Conservation (phyloP, 2,113 vertebrate genomes). For the Odontophorus gujanensis region DNA sequence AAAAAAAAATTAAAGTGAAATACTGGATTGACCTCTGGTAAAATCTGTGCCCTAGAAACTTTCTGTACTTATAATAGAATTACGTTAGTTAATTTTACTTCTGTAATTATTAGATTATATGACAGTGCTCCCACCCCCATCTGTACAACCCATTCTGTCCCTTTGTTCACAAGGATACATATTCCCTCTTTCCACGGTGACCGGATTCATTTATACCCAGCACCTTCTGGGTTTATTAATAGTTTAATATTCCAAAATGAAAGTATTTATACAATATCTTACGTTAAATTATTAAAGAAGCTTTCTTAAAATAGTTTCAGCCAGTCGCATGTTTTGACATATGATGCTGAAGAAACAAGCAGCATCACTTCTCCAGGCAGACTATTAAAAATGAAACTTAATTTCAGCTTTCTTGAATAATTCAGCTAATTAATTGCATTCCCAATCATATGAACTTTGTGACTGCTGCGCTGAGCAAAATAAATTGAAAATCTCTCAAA, state of each 20-base stretch:
- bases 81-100: not conserved
- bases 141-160: not conserved
- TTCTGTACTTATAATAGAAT: not conserved
- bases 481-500: not conserved
- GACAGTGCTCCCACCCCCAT: not conserved
- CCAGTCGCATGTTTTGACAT: not conserved
- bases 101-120: not conserved
- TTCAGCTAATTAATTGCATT: constrained; percentile 24
- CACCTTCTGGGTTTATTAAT: not conserved
- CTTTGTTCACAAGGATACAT: not conserved
- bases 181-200: not conserved
- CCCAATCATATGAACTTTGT: not conserved
- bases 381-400: constrained; percentile 25
- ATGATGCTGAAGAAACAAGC: not conserved
- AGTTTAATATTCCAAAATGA: not conserved
- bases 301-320: constrained; percentile 9
- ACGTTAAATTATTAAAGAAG: constrained; percentile 18
- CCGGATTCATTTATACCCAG: not conserved
- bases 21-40: not conserved
- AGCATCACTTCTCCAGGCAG: not conserved
- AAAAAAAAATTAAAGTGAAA: not conserved
- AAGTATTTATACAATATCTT: not conserved
- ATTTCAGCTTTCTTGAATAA: constrained; percentile 10
- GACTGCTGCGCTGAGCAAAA: not conserved
- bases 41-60: not conserved